A percentile compares a stretch with the other conserved stretches of the same genome.
Evolutionary conservation across 2,113 vertebrate genomes (phyloP).

Genomic region (Cinclus cinclus): DNA sequence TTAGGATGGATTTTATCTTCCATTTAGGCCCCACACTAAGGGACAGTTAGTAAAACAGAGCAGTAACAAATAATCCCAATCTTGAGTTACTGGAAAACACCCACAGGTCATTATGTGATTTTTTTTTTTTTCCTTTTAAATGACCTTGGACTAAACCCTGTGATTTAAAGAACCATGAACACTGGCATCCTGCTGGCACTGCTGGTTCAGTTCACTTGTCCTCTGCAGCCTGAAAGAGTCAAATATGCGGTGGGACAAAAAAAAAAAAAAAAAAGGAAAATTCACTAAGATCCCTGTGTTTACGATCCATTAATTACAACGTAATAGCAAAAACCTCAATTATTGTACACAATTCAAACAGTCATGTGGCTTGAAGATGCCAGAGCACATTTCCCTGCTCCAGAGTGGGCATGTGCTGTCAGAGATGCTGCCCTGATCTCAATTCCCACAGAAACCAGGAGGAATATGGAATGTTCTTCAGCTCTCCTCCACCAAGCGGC

Average conservation of each 20-base stretch:
- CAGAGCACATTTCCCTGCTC: accelerated
- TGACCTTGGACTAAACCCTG: not conserved
- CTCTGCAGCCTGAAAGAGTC: not conserved
- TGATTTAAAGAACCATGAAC: not conserved
- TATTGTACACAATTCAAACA: not conserved
- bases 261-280: not conserved
- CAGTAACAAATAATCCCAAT: not conserved
- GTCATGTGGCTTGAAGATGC: not conserved
- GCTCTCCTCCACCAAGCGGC: not conserved
- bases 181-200: not conserved
- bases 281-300: not conserved
- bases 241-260: not conserved
- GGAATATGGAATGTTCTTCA: not conserved
- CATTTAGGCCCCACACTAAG: conserved; percentile 45
- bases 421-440: not conserved
- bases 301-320: accelerated
- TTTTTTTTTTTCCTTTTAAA: not conserved
- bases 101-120: not conserved
- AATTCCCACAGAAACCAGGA: not conserved
- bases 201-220: not conserved
- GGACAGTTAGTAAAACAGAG: not conserved
- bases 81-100: conserved; percentile 17
- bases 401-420: not conserved
- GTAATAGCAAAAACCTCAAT: not conserved
- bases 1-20: conserved; percentile 39